Evolutionary conservation across 2,113 vertebrate genomes (phyloP).

Genomic region (Pachypanchax playfairii): DNA sequence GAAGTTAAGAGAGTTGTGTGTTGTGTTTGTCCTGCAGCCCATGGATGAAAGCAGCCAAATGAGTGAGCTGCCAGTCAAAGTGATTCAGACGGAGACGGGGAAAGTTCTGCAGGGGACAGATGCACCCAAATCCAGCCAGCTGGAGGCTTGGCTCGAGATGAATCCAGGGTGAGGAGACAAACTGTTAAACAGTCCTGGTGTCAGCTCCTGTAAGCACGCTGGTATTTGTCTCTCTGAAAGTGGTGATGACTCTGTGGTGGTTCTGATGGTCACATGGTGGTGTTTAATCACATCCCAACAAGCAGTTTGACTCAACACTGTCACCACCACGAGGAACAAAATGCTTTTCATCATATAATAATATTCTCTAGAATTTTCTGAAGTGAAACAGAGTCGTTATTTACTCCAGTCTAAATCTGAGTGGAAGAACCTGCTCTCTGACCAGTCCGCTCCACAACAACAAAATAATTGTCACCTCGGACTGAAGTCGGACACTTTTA

Average conservation of each 20-base stretch:
- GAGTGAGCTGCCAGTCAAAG: constrained; percentile 98
- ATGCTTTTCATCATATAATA: neutral
- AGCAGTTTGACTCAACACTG: neutral
- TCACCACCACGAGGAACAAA: neutral
- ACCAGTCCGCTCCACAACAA: too few species aligned
- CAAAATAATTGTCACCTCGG: too few species aligned
- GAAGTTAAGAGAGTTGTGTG: neutral
- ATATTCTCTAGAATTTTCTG: neutral
- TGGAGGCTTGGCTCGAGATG: constrained; percentile 99
- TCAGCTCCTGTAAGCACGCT: neutral
- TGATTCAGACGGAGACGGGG: constrained; percentile 96
- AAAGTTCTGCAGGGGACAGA: constrained; percentile 95
- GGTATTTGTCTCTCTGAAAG: neutral
- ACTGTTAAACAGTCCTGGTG: accelerated
- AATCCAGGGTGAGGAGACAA: constrained; percentile 88
- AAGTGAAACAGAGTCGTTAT: too few species aligned
- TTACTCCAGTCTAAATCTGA: too few species aligned
- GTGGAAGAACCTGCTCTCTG: too few species aligned
- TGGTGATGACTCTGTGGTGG: too few species aligned
- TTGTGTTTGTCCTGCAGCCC: constrained; percentile 75
- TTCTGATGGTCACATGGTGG: too few species aligned
- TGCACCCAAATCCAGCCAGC: constrained; percentile 96
- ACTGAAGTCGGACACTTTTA: too few species aligned
- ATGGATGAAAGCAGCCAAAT: constrained; percentile 98
- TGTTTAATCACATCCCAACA: too few species aligned